Conservation (phyloP, 1,140 invertebrate species). For the Dreissena rostriformis region DNA sequence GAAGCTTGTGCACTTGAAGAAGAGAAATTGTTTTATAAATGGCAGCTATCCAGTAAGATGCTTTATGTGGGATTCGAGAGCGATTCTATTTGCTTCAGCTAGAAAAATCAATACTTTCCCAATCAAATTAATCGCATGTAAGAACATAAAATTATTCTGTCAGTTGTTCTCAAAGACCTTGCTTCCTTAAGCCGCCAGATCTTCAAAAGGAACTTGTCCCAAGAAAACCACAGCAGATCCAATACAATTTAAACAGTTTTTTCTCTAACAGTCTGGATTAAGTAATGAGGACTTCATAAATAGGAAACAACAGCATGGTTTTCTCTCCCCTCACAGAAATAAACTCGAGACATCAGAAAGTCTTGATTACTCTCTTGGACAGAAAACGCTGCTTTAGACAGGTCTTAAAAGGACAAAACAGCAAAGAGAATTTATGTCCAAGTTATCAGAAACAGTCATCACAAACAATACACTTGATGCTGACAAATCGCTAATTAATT, state of each 20-base stretch:
- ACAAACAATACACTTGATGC: slow-evolving; percentile 35
- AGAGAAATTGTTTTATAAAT: slow-evolving; percentile 55
- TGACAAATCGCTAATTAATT: slow-evolving; percentile 40
- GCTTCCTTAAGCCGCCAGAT: slow-evolving; percentile 32
- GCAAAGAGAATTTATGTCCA: background rate
- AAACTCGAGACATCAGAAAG: too few relatives aligned
- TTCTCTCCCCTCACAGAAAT: too few relatives aligned
- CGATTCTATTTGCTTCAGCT: slow-evolving; percentile 37
- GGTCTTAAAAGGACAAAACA: background rate
- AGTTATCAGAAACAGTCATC: background rate
- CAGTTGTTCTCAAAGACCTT: slow-evolving; percentile 42
- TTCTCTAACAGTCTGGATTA: too few relatives aligned
- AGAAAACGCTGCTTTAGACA: too few relatives aligned
- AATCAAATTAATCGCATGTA: slow-evolving; percentile 59
- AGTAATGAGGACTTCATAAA: too few relatives aligned
- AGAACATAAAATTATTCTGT: slow-evolving; percentile 56
- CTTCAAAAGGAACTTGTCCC: background rate
- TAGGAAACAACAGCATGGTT: too few relatives aligned
- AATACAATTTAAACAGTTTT: too few relatives aligned
- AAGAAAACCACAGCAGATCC: background rate
- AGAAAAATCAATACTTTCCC: slow-evolving; percentile 51
- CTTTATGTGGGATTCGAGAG: slow-evolving; percentile 39
- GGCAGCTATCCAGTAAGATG: slow-evolving; percentile 45
- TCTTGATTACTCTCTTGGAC: too few relatives aligned
- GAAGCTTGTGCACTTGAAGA: slow-evolving; percentile 15